Evolutionary conservation across 2,113 vertebrate genomes (phyloP), one percentile per base, ranked within the genome.

Genomic region (Gymnocephalus cernua): DNA sequence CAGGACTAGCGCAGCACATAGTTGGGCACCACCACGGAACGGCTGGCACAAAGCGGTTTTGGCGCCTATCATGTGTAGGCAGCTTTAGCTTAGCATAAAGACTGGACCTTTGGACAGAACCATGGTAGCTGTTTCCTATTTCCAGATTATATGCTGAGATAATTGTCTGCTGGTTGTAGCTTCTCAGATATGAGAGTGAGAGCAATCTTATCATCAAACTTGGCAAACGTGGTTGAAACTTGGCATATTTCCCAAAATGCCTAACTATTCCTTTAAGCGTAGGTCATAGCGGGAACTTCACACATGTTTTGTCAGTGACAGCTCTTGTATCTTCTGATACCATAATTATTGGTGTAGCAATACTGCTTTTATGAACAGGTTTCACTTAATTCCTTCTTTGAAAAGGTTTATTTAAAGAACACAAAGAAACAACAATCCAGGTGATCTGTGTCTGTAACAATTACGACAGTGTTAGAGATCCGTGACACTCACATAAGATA

Each of bases 361-460:
- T 15, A 7, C 16, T 23, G 48, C 35, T 82, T n/a, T n/a, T 23
- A 29, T n/a, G 18, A 82, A 59, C 81, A 51, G 63, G 80, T 83
- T 80, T 72, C 7, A 58, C 74, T 64, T 77, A 15, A 74, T 56
- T 58, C 25, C 16, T 48, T 5, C 41, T 25, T 35, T 44, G 54
- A 73, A 79, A 57, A 11, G 23, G 25, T 62, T 47, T 32, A 23
- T 58, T 73, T 14, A 59, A 56, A 65, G 32, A 7, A 32, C 23
- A 0, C 2, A 21, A 10, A 58, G 82, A 8, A 27, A 66, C 44
- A 45, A 18, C 44, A 18, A 48, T 66, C 1, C 62, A 10, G n/a
- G 19, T 10, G 27, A 68, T 67, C 4, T 25, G 21, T 21, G 27
- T 9, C 9, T 2, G 47, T 48, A 29, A 66, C 63, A 48, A 19